phyloP scores from a whole-genome alignment of 2,888 invertebrate species.

The Tipula unca region DNA sequence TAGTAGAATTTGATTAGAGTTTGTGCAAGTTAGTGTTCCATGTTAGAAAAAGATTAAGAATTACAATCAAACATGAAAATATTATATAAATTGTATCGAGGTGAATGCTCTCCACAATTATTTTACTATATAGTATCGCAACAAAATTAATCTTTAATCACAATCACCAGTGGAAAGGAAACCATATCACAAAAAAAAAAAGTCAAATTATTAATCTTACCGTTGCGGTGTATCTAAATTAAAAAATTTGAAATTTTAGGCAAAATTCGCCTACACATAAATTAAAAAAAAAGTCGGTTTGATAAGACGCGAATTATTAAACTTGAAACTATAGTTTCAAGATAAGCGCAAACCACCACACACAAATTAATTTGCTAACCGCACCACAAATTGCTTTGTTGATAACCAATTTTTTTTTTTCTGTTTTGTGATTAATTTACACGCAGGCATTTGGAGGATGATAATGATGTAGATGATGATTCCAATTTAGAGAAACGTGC shows the following conservation, averaged over 20 bases:
- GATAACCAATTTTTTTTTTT: neutral
- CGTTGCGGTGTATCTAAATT: neutral
- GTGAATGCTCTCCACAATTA: neutral
- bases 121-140: neutral
- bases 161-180: neutral
- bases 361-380: neutral
- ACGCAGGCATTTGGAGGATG: neutral
- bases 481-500: neutral
- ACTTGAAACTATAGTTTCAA: neutral
- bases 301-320: neutral
- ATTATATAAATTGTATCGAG: neutral
- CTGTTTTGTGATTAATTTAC: neutral
- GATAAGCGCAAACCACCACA: neutral
- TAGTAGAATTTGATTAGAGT: too few relatives aligned
- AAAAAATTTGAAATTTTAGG: neutral
- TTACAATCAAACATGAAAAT: too few relatives aligned
- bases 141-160: neutral
- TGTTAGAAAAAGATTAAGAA: too few relatives aligned
- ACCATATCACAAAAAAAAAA: neutral
- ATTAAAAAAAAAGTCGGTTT: neutral
- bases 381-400: neutral
- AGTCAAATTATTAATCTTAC: neutral
- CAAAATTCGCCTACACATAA: neutral
- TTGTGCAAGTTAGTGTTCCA: too few relatives aligned
- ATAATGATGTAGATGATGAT: neutral